Evolutionary conservation across 2,797 vertebrate species (phyloP), one percentile per base, ranked within the genome.

Genomic region (Etheostoma perlongum): DNA sequence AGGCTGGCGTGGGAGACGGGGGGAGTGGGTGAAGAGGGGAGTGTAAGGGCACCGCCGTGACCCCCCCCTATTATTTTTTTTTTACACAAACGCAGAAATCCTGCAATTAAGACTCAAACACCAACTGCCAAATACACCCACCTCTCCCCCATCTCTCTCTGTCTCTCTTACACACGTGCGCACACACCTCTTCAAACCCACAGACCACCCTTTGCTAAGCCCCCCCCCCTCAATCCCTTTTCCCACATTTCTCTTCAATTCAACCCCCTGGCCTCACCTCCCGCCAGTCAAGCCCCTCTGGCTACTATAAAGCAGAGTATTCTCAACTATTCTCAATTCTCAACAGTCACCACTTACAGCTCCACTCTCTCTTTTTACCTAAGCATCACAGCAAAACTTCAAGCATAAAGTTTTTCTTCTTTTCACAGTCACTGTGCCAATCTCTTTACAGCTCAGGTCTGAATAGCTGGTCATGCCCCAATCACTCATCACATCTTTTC

Each of bases 71-170:
- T 8, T 82, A 82, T 82, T 77, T 74, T 88, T 92, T 30, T 30
- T 30, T 30, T 30, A 4, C 4, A 91, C 86, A 94, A 94, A 93
- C 91, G 92, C 91, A 86, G 85, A 92, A 94, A 87, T 92, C 91
- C 91, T 86, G 88, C 93, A 94, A 93, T 94, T 94, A 94, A 93
- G 92, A 91, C 93, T 89, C 86, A 86, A 92, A 93, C 69, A 78
- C 86, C 89, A 94, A 94, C 92, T 90, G 91, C 91, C 92, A 92
- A 87, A 89, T 84, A 40, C 36, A 40, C 36, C 83, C 72, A 82
- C 65, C 81, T 59, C 84, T 27, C 74, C 76, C 80, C 57, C 74
- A 68, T 27, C 27, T 27, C 27, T 27, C 27, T 27, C 27, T 27
- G 2, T 25, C 27, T 27, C 27, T 27, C 27, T 27, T 5, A 27